A percentile compares a stretch with the other conserved stretches of the same genome.
Conservation (phyloP, 2,113 vertebrate species). For the Actinemys pallida region DNA sequence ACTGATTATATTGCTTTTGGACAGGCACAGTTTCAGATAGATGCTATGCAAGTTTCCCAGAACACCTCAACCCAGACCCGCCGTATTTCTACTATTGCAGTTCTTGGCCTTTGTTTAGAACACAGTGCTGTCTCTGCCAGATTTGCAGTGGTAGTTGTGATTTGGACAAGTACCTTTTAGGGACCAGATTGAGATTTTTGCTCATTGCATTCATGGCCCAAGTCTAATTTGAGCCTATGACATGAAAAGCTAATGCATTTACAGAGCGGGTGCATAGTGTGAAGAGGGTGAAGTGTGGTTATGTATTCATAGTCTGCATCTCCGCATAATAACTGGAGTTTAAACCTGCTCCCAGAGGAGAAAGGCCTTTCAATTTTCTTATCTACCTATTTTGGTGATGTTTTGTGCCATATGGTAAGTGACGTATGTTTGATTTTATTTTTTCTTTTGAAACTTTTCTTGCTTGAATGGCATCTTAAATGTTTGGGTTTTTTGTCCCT, state of each 20-base stretch:
- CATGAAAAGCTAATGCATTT: fast-evolving
- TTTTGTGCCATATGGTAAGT: background rate
- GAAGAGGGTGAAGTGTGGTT: background rate
- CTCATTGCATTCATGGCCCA: background rate
- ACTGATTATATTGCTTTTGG: background rate
- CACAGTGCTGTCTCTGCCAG: background rate
- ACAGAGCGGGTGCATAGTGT: fast-evolving
- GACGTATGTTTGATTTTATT: background rate
- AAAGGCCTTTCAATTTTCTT: background rate
- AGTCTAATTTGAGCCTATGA: background rate
- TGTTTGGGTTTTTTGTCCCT: background rate
- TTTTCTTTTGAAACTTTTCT: constrained; percentile 27
- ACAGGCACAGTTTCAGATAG: background rate
- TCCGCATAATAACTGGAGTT: fast-evolving
- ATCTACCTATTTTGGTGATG: background rate
- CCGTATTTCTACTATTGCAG: fast-evolving
- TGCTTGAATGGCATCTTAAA: constrained; percentile 30
- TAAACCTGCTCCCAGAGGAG: background rate
- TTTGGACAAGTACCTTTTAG: background rate
- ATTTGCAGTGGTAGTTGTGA: fast-evolving
- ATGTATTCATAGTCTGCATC: fast-evolving
- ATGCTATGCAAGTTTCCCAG: background rate
- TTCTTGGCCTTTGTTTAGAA: background rate
- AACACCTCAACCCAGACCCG: background rate
- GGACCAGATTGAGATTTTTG: background rate